A percentile compares a stretch with the other conserved stretches of the same genome.
Evolutionary conservation across 2,113 vertebrate genomes (phyloP).

Genomic region (Pterocles burchelli): DNA sequence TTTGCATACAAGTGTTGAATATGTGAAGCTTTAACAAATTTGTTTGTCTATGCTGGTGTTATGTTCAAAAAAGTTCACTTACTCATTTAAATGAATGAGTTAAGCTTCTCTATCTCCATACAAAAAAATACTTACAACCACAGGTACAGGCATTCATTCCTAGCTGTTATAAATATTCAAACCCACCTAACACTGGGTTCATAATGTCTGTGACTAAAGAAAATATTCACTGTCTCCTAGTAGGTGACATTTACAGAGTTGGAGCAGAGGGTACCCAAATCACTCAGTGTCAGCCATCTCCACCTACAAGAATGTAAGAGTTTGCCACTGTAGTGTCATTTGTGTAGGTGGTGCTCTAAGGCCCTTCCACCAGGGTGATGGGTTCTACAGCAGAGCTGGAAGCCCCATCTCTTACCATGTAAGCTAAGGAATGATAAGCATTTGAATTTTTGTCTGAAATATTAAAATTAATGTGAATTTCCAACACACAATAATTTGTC

Average conservation of each 20-base stretch:
- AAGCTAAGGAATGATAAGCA: not conserved
- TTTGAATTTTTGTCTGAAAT: not conserved
- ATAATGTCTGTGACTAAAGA: not conserved
- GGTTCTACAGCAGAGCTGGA: not conserved
- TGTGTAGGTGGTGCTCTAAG: not conserved
- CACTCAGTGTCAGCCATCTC: not conserved
- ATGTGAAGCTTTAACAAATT: not conserved
- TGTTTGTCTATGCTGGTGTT: not conserved
- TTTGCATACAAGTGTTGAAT: not conserved
- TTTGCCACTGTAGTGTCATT: not conserved
- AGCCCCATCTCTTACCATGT: not conserved
- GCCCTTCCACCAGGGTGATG: not conserved
- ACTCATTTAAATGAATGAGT: not conserved
- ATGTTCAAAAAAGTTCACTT: not conserved
- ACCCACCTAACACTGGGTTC: not conserved
- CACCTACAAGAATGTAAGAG: not conserved
- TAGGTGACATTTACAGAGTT: not conserved
- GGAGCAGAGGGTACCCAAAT: accelerated
- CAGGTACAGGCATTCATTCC: not conserved
- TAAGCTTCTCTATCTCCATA: not conserved
- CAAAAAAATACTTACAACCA: not conserved
- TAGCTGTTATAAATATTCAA: not conserved
- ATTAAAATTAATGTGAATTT: not conserved
- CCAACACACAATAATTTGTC: not conserved
- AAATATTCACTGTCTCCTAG: not conserved